Evolutionary conservation across 2,113 vertebrate species (phyloP), one percentile per base, ranked within the genome.

Genomic region (Pelvicachromis taeniatus): DNA sequence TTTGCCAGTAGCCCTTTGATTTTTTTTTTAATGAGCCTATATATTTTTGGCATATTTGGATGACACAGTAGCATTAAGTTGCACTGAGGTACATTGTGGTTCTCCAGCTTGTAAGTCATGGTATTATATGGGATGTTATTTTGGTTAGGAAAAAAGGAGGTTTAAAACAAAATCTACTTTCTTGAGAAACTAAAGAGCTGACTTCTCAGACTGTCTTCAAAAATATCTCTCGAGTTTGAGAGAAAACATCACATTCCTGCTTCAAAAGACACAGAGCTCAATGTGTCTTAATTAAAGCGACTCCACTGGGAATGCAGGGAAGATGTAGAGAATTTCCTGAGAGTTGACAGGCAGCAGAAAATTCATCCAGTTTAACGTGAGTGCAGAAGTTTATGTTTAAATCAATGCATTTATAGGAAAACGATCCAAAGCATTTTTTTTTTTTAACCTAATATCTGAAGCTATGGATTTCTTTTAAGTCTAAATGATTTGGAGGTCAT

Each of bases 381-480:
- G 11, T 7, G 53, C 54, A 75, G n/a, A 38, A 42, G n/a, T 12
- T 68, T 38, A 68, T 23, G 61, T 68, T 68, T 68, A 23, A 42
- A 23, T 23, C 21, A 40, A 42, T 68, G 4, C 21, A 42, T n/a
- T 9, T 14, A 68, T 52, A 61, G 26, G 61, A 45, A 80, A 31
- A 61, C 0, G 50, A 59, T 52, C 26, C 8, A 52, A 50, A 50
- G 29, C 12, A 52, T 17, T 13, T 26, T 26, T n/a, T n/a, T 14
- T 63, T 21, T 29, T 80, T 10, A 61, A n/a, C 23, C 78, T 48
- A 13, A 31, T 0, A 26, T 80, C 26, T 45, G 10, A n/a, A 50
- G 23, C 3, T 42, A 14, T 42, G n/a, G 0, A 23, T 42, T 65
- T 40, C 19, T 35, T 63, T 63, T 0, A 35, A n/a, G 33, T 38